Base-by-base conservation (phyloP, 2,797 vertebrate species). In the Okamejei kenojei region DNA sequence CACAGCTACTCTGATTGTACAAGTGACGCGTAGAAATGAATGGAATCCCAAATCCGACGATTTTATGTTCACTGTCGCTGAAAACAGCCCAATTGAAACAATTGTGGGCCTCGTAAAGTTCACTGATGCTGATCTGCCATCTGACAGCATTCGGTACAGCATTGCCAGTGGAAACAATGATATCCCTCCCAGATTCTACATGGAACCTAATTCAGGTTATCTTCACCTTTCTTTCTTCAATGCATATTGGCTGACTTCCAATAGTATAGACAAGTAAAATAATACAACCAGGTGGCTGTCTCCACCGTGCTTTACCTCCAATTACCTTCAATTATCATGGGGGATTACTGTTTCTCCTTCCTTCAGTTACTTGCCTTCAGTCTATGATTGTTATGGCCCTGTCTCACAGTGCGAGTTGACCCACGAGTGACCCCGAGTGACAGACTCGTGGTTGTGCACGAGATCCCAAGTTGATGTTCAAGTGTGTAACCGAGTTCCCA, bases 101-200 rank as follows among this genome's bases (percentile, higher is more conserved):
- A 1, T 94, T 0, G 94, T 95, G 93, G 93, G 93, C 77, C 94
- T 61, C 94, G 32, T 94, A 61, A 1, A 21, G 29, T 94, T 95
- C 94, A 88, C 45, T n/a, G 93, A 95, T 93, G 73, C 93, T 93
- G 94, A 94, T 26, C 94, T 94, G 90, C 65, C 94, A 92, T 94
- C 95, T 93, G 93, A 71, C 84, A 95, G 95, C 23, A 0, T 95
- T 74, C 95, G 94, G 19, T 93, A 94, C 71, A 23, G 3, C 32
- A 8, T 90, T 93, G 35, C 82, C 93, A 80, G 76, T 93, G 86
- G 90, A 13, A 95, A 93, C 84, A 79, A 93, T 32, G 93, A 94
- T 94, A 94, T 29, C 0, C 76, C 29, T 93, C 93, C 94, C 73
- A 93, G n/a, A 38, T 95, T 96, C 95, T 95, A 93, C 82, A 93